phyloP scores from a whole-genome alignment of 2,113 vertebrate genomes.

The Chrysochloris asiatica region DNA sequence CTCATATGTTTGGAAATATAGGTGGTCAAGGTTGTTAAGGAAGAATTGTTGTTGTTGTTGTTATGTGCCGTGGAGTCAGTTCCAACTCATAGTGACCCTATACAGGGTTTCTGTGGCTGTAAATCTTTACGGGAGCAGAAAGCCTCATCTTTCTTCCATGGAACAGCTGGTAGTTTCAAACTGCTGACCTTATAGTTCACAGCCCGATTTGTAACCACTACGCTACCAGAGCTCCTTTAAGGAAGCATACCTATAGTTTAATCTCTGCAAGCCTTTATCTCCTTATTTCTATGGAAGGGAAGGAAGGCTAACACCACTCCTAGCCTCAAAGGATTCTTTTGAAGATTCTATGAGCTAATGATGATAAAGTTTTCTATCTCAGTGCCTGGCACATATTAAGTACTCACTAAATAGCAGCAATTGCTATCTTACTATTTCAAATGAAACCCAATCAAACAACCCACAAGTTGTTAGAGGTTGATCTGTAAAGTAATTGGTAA shows the following conservation, averaged over 20 bases:
- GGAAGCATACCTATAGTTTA: background rate
- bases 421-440: background rate
- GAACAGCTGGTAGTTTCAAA: too few species aligned
- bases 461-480: background rate
- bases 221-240: too few species aligned
- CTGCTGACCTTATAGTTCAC: too few species aligned
- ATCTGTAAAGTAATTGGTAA: background rate
- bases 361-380: background rate
- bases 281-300: background rate
- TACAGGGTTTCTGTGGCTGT: too few species aligned
- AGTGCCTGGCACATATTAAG: background rate
- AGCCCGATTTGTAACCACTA: too few species aligned
- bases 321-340: background rate
- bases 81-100: too few species aligned
- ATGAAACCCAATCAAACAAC: background rate
- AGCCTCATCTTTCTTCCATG: too few species aligned
- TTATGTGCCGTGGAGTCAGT: too few species aligned
- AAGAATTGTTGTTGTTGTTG: too few species aligned
- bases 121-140: too few species aligned
- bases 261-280: background rate
- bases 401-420: background rate
- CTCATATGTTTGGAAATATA: too few species aligned
- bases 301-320: background rate
- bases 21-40: too few species aligned
- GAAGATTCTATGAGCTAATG: background rate